These are phyloP conservation scores for Lordiphosa stackelbergi DNA, from an alignment of 1,140 invertebrate species.

Conservation along the genomic window DNA sequence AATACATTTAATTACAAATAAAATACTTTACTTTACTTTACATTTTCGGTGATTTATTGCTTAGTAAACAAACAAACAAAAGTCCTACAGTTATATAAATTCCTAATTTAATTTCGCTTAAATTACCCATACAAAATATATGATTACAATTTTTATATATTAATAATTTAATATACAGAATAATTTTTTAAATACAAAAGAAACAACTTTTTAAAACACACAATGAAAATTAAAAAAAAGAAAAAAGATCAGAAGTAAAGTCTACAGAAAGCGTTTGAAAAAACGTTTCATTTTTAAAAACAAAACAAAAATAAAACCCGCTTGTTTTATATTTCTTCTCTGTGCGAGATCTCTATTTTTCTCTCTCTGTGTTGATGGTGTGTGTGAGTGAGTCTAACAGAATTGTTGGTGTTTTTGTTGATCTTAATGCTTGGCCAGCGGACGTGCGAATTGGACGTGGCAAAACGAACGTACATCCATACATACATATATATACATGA, in stretches of 20 bases:
- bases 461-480: no score
- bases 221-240: conserved; percentile 43
- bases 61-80: conserved; percentile 52
- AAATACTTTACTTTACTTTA: conserved; percentile 63
- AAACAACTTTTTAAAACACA: conserved; percentile 46
- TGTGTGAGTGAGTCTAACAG: conserved; percentile 3
- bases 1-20: conserved; percentile 53
- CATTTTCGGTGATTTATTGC: conserved; percentile 72
- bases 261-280: conserved; percentile 50
- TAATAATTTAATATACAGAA: conserved; percentile 40
- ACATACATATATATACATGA: no score
- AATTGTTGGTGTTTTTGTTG: conserved; percentile 15
- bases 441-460: no score
- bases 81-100: conserved; percentile 67
- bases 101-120: conserved; percentile 74
- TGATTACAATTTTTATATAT: conserved; percentile 72
- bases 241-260: conserved; percentile 55
- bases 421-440: no score
- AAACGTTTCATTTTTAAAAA: conserved; percentile 67
- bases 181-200: conserved; percentile 43
- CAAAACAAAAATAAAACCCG: conserved; percentile 36
- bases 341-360: conserved; percentile 23
- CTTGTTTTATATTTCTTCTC: conserved; percentile 50
- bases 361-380: conserved; percentile 19
- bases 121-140: conserved; percentile 65